These are phyloP conservation scores for Etheostoma nigrum DNA, from an alignment of 2,797 vertebrate species.

Conservation along the genomic window DNA sequence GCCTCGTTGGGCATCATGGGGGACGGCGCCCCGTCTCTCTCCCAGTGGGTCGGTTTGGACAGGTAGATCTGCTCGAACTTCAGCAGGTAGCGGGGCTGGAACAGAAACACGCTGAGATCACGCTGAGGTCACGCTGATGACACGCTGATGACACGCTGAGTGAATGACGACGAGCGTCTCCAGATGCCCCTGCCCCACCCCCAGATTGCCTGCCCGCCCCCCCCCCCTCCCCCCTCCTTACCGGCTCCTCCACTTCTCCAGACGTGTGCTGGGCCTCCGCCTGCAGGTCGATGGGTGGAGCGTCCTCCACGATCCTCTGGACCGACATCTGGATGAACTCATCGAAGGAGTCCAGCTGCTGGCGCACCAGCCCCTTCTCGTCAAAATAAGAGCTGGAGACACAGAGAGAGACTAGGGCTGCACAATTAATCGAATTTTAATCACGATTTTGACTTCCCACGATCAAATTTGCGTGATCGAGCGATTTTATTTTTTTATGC, in stretches of 20 bases:
- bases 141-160: too few species aligned
- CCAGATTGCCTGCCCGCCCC: too few species aligned
- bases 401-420: too few species aligned
- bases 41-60: constrained; percentile 99
- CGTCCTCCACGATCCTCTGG: constrained; percentile 98
- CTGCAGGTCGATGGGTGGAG: constrained; percentile 97
- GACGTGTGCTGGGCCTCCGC: constrained; percentile 98
- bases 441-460: too few species aligned
- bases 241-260: constrained; percentile 97
- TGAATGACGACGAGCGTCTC: neutral
- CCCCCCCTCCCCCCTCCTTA: constrained; percentile 82
- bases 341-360: constrained; percentile 98
- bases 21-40: constrained; percentile 97
- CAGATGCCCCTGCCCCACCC: neutral
- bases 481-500: too few species aligned
- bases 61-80: constrained; percentile 99
- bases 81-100: constrained; percentile 93
- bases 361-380: constrained; percentile 98
- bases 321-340: constrained; percentile 99
- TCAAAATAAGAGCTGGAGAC: constrained; percentile 94
- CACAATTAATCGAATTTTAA: too few species aligned
- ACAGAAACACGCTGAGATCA: constrained; percentile 2
- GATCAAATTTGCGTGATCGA: too few species aligned
- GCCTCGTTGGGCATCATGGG: constrained; percentile 99
- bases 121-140: too few species aligned